A percentile compares a stretch with the other conserved stretches of the same genome.
Evolutionary conservation across 2,888 invertebrate species (phyloP).

Genomic region (Thera obeliscata): DNA sequence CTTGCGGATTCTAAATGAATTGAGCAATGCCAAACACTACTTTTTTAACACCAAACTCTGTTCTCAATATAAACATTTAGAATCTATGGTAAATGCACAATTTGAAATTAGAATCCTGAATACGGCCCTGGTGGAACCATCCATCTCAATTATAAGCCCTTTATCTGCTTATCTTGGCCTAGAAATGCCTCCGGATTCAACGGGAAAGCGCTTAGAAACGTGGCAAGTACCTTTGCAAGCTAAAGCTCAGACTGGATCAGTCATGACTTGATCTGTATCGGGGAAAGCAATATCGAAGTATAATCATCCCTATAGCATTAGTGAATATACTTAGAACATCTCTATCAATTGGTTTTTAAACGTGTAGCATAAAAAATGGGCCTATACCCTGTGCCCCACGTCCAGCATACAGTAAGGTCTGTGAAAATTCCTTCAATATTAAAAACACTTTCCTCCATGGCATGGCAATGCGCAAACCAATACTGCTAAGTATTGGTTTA

Average conservation of each 20-base stretch:
- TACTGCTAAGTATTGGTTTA: too few species aligned
- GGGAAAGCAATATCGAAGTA: constrained; percentile 3
- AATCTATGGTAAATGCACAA: background rate
- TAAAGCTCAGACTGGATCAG: background rate
- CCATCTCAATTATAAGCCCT: constrained; percentile 59
- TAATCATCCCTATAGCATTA: background rate
- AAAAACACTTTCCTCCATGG: too few species aligned
- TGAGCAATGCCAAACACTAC: too few species aligned
- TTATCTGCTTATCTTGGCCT: constrained; percentile 55
- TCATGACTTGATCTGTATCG: constrained; percentile 9
- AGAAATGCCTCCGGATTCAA: constrained; percentile 33
- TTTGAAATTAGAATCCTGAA: constrained; percentile 12
- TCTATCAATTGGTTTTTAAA: too few species aligned
- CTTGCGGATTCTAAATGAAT: too few species aligned
- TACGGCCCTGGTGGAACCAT: constrained; percentile 38
- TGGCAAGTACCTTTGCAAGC: constrained; percentile 9
- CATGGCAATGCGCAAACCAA: too few species aligned
- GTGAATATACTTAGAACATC: too few species aligned
- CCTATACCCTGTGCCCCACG: too few species aligned
- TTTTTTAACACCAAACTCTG: too few species aligned
- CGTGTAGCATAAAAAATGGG: too few species aligned
- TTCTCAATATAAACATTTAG: background rate
- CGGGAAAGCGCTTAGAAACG: constrained; percentile 27
- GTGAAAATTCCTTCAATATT: too few species aligned
- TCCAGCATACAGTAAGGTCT: too few species aligned